A percentile compares a stretch with the other conserved stretches of the same genome.
Conservation (phyloP, 2,888 invertebrate species). For the Arrhopalites spinosus region DNA sequence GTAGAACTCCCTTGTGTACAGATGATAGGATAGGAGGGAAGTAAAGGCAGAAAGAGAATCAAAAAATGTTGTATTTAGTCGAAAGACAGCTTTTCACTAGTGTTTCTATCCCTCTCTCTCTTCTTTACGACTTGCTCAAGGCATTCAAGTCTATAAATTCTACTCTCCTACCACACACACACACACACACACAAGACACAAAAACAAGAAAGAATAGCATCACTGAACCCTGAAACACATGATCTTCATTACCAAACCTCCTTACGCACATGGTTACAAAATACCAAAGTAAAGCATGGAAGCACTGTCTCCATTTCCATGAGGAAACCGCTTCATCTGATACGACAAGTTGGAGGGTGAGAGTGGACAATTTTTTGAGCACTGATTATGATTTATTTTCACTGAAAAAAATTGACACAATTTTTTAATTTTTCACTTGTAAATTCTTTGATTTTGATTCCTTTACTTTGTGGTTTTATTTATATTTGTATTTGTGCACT, state of each 20-base stretch:
- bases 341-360: too few relatives aligned
- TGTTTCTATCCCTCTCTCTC: neutral
- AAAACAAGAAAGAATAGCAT: neutral
- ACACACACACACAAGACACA: slow-evolving; percentile 14
- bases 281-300: slow-evolving; percentile 10
- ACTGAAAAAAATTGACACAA: neutral
- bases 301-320: too few relatives aligned
- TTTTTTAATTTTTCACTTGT: too few relatives aligned
- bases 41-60: too few relatives aligned
- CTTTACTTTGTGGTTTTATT: too few relatives aligned
- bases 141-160: slow-evolving; percentile 33
- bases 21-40: neutral
- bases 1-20: neutral
- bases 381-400: neutral
- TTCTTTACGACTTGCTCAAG: slow-evolving; percentile 27
- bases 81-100: neutral
- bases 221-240: too few relatives aligned
- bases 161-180: slow-evolving; percentile 9
- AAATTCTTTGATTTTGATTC: too few relatives aligned
- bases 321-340: too few relatives aligned
- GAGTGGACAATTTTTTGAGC: neutral
- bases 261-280: neutral
- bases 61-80: neutral
- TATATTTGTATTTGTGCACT: too few relatives aligned
- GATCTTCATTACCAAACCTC: too few relatives aligned